Base-by-base conservation (phyloP, 2,888 invertebrate genomes). In the Seladonia tumulorum region DNA sequence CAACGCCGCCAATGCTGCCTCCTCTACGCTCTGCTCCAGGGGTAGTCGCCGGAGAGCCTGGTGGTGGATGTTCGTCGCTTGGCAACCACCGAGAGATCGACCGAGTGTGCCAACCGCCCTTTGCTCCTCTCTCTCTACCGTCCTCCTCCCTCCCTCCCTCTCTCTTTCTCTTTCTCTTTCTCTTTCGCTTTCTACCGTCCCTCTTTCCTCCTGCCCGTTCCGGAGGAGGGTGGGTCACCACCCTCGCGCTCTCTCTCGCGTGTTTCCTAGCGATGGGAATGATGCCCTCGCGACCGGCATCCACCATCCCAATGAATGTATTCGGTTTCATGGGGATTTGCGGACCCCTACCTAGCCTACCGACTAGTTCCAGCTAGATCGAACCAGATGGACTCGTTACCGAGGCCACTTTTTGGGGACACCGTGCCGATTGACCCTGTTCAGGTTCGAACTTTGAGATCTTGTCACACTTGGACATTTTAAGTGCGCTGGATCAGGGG, bases 51-150 rank as follows among this genome's bases (percentile, higher is more conserved):
- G 89, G 72, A 49, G 72, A 89, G 89, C 87, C 87, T 87, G 87
- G 90, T 87, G 90, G 89, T 89, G 91, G 91, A 93, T 93, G 92
- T 89, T 88, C 83, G 95, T 95, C 93, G 94, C 95, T 88, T 93
- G 93, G 95, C 94, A 95, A 95, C 95, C 93, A 90, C 92, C 92
- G 93, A 91, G 94, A 94, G 95, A 95, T 95, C 95, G 95, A 95
- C 95, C 95, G 94, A 93, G 93, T 83, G 86, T 86, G 74, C 83
- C 79, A 76, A 72, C 81, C 78, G 89, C 90, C 92, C 89, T 89
- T 88, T 79, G 72, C 97, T 66, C 18, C 25, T 39, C 47, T 2
- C 68, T 42, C n/a, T 39, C 42, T 70, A 53, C 81, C 72, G 88
- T 90, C 91, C 89, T 89, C 88, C 77, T 60, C 97, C 5, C 25